phyloP scores from a whole-genome alignment of 2,113 vertebrate genomes.

The Otis tarda region DNA sequence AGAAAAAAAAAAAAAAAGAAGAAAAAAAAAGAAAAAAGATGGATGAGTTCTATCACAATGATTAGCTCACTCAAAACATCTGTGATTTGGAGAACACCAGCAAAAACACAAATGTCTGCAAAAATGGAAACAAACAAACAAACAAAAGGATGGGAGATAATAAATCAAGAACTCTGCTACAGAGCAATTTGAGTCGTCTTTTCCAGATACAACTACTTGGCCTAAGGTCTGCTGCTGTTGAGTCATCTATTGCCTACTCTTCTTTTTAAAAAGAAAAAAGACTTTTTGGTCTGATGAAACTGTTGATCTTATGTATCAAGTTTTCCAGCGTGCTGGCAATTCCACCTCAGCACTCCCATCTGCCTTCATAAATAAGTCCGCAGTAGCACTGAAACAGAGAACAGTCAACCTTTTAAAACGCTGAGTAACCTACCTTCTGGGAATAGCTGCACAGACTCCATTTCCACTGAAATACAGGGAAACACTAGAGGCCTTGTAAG shows the following conservation, averaged over 20 bases:
- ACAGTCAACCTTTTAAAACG: neutral
- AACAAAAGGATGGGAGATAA: slow-evolving; percentile 59
- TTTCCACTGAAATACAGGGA: neutral
- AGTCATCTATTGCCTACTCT: slow-evolving; percentile 22
- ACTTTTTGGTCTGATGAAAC: neutral
- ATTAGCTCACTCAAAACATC: neutral
- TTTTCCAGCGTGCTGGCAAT: slow-evolving; percentile 36
- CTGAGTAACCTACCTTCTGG: slow-evolving; percentile 1
- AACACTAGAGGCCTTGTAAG: neutral
- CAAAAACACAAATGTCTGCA: slow-evolving; percentile 53
- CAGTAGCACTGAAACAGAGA: neutral
- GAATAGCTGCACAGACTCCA: neutral
- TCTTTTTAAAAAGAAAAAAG: neutral
- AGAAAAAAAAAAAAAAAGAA: neutral
- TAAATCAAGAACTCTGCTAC: slow-evolving; percentile 53
- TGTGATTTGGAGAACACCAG: neutral
- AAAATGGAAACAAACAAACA: slow-evolving; percentile 50
- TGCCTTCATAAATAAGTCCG: neutral
- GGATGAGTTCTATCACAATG: neutral
- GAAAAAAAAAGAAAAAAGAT: neutral
- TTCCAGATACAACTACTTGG: slow-evolving; percentile 29
- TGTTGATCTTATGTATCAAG: neutral
- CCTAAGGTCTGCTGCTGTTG: slow-evolving; percentile 27
- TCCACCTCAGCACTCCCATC: neutral
- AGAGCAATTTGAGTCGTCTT: slow-evolving; percentile 10